Evolutionary conservation across 1,140 invertebrate species (phyloP).

Genomic region (Anoplophora glabripennis): DNA sequence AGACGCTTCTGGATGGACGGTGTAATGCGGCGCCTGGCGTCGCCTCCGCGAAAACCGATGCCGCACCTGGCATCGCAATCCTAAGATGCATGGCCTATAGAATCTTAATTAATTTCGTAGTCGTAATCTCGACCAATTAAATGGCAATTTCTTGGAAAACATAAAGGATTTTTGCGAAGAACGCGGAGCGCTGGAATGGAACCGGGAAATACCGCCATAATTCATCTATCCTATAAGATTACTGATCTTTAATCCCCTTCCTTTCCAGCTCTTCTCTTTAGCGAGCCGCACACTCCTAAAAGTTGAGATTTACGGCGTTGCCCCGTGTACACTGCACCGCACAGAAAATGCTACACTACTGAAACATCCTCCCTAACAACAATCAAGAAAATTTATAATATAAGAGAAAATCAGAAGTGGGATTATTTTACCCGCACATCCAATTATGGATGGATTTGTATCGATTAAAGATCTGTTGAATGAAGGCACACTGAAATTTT

Average conservation of each 20-base stretch:
- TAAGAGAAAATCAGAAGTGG: no score
- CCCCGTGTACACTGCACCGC: slow-evolving; percentile 55
- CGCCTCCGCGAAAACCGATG: neutral
- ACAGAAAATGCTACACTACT: slow-evolving; percentile 17
- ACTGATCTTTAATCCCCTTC: slow-evolving; percentile 72
- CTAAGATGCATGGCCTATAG: slow-evolving; percentile 47
- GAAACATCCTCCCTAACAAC: no score
- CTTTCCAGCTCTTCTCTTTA: slow-evolving; percentile 46
- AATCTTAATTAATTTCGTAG: slow-evolving; percentile 49
- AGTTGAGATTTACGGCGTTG: slow-evolving; percentile 67
- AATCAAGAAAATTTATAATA: no score
- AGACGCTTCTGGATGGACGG: slow-evolving; percentile 5
- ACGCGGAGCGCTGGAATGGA: slow-evolving; percentile 48
- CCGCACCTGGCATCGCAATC: slow-evolving; percentile 37
- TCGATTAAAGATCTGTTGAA: no score
- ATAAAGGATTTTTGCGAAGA: slow-evolving; percentile 48
- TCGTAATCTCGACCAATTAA: slow-evolving; percentile 48
- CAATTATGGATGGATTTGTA: no score
- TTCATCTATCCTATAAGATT: slow-evolving; percentile 66
- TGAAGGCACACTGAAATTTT: no score
- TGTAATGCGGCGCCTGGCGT: neutral
- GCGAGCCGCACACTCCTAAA: slow-evolving; percentile 57
- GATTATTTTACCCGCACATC: no score
- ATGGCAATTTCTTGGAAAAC: slow-evolving; percentile 48
- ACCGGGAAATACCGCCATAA: slow-evolving; percentile 55